These are phyloP conservation scores for Hylia prasina DNA, from an alignment of 2,113 vertebrate species.

Conservation along the genomic window DNA sequence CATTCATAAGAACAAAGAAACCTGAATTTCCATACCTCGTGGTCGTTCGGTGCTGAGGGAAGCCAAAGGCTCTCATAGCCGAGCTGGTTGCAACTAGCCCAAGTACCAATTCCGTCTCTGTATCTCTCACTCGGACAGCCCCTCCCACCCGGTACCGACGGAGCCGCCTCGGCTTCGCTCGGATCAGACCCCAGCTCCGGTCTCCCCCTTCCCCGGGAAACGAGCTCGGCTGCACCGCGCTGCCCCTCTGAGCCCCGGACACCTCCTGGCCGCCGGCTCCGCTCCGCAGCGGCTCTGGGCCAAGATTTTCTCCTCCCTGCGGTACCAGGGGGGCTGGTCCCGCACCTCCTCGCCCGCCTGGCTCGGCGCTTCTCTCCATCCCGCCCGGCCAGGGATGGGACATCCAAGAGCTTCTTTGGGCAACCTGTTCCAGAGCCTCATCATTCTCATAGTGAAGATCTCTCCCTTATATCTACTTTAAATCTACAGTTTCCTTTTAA, in stretches of 20 bases:
- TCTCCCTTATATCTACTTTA: background rate
- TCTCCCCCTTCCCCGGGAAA: background rate
- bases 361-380: background rate
- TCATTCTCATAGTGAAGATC: background rate
- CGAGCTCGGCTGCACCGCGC: background rate
- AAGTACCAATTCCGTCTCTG: accelerated
- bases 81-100: background rate
- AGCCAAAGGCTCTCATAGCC: background rate
- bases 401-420: background rate
- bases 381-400: background rate
- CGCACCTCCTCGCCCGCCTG: accelerated
- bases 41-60: background rate
- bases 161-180: background rate
- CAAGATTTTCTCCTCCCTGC: background rate
- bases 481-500: background rate
- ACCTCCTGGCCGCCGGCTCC: background rate
- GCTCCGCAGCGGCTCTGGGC: background rate
- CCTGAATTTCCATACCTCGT: background rate
- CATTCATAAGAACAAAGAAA: background rate
- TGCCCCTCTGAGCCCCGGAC: background rate
- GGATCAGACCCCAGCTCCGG: background rate
- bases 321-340: background rate
- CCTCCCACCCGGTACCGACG: background rate
- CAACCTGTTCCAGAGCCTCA: background rate
- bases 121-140: background rate